These are phyloP conservation scores for Polymixis flavicincta DNA, from an alignment of 2,888 invertebrate species.

Conservation along the genomic window DNA sequence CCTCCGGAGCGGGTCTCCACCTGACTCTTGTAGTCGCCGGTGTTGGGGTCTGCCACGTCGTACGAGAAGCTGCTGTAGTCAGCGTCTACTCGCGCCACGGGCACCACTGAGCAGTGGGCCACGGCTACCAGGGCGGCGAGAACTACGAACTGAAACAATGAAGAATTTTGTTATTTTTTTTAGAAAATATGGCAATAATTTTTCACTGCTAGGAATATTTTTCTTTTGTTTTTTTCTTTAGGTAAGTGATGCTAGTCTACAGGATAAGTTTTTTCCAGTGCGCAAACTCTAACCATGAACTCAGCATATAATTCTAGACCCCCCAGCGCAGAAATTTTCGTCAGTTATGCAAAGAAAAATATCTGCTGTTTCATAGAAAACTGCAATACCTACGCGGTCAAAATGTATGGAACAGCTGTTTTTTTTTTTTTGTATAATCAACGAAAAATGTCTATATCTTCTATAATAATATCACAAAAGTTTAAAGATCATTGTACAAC, in stretches of 20 bases:
- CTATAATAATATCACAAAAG: background rate
- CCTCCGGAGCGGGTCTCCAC: conserved; percentile 88
- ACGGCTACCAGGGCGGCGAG: conserved; percentile 79
- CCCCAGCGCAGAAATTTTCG: too few species aligned
- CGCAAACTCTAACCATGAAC: too few species aligned
- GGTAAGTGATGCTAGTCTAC: background rate
- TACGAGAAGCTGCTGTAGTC: conserved; percentile 87
- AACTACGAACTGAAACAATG: conserved; percentile 80
- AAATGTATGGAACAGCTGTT: too few species aligned
- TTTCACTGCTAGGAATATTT: background rate
- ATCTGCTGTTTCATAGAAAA: too few species aligned
- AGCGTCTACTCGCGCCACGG: conserved; percentile 77
- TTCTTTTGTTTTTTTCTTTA: background rate
- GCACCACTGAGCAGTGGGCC: conserved; percentile 81
- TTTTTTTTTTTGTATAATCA: too few species aligned
- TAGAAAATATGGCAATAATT: too few species aligned
- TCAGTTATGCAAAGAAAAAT: too few species aligned
- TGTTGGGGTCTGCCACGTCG: conserved; percentile 89
- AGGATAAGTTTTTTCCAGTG: too few species aligned
- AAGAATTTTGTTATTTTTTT: background rate
- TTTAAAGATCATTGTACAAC: background rate
- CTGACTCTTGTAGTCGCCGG: conserved; percentile 90
- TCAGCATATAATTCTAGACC: too few species aligned
- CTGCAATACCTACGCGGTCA: too few species aligned
- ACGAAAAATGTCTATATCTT: too few species aligned